Evolutionary conservation across 2,797 vertebrate species (phyloP).

Genomic region (Thalassophryne amazonica): DNA sequence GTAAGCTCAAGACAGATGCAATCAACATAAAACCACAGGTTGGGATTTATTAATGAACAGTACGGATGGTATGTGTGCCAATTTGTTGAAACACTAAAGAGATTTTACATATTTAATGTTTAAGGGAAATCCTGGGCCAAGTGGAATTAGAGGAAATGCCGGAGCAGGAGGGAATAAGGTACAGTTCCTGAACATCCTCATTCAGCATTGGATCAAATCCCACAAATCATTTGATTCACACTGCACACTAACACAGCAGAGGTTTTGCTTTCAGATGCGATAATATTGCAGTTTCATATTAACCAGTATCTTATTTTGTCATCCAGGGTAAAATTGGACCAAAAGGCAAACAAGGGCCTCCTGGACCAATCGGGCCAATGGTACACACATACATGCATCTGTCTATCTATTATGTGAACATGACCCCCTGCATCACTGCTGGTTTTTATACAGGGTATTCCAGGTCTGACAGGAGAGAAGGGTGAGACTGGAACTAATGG

Average conservation of each 20-base stretch:
- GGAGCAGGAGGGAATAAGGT: constrained; percentile 71
- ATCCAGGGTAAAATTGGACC: constrained; percentile 54
- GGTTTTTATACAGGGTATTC: constrained; percentile 62
- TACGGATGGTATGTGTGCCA: not conserved
- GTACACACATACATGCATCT: too few relatives aligned
- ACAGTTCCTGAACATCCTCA: not conserved
- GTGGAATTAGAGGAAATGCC: constrained; percentile 58
- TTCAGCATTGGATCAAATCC: too few relatives aligned
- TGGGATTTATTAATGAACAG: too few relatives aligned
- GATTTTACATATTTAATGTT: not conserved
- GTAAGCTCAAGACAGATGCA: constrained; percentile 40
- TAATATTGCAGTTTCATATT: not conserved
- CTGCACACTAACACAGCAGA: too few relatives aligned
- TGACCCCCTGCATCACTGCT: not conserved
- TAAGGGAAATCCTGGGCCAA: constrained; percentile 66
- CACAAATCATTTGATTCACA: too few relatives aligned
- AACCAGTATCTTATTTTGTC: not conserved
- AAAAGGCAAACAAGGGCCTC: constrained; percentile 52
- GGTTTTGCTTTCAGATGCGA: not conserved
- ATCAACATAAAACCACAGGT: not conserved
- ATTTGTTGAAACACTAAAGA: not conserved
- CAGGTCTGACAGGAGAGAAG: constrained; percentile 67
- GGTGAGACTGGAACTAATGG: constrained; percentile 50
- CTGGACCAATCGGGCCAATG: constrained; percentile 70
- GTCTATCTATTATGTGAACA: not conserved